Evolutionary conservation across 1,140 invertebrate species (phyloP), one percentile per base, ranked within the genome.

Genomic region (Drosophila melanica): DNA sequence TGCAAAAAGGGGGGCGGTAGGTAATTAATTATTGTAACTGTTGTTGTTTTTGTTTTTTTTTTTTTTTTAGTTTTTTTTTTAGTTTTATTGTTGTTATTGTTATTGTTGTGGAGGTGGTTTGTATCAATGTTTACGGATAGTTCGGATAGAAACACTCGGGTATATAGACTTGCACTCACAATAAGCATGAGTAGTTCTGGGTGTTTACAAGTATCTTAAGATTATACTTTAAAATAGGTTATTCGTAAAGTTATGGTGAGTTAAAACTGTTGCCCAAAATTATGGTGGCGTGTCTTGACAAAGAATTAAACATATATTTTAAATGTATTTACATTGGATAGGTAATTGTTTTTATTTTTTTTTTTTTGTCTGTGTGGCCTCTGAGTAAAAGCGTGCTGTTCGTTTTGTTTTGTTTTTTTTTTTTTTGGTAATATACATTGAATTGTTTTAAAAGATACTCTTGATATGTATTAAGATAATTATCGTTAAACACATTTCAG

Each of bases 1-100:
- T 78, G 76, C 80, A 84, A 87, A 87, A 89, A 89, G 60, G 85
- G 79, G 75, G 85, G 77, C 84, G 75, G 84, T 89, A 72, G 84
- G 84, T 89, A 86, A 86, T 89, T 89, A 89, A 90, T 77, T 84
- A 68, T 86, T 67, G 75, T 87, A 81, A 86, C 68, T 68, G 45
- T 67, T 63, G 62, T 66, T 27, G 23, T 50, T 16, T 5, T n/a
- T 51, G 30, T 54, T 18, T 62, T 62, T 62, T 39, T 57, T 11
- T 30, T 27, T 30, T 30, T 7, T 58, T 33, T 41, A n/a, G n/a
- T n/a, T n/a, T 7, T 58, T 33, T 41, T 9, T 58, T 8, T 62
- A 39, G 55, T 62, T 44, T n/a, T 42, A 14, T 7, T 37, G 20
- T 37, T 65, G 37, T 51, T 16, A 6, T n/a, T 51, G 30, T 47